Conservation (phyloP, 2,888 invertebrate genomes). For the Dinocampus coccinellae region DNA sequence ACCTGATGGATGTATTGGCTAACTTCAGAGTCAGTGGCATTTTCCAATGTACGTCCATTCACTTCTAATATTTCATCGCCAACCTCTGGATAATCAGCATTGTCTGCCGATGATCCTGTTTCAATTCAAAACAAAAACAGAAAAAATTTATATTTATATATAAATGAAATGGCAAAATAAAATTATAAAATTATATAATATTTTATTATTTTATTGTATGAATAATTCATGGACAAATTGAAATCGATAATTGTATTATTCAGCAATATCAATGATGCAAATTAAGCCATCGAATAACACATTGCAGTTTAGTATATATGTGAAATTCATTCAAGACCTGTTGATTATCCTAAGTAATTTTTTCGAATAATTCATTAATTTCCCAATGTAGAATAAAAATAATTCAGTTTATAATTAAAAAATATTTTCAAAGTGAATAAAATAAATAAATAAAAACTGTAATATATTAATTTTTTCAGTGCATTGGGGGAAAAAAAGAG, state of each 20-base stretch:
- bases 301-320: not conserved
- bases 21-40: constrained; percentile 92
- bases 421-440: too few species aligned
- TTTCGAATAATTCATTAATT: not conserved
- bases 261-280: not conserved
- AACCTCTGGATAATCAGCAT: constrained; percentile 90
- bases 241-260: too few species aligned
- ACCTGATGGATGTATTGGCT: constrained; percentile 97
- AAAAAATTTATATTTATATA: constrained; percentile 84
- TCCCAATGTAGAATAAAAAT: too few species aligned
- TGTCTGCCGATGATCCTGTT: constrained; percentile 89
- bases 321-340: not conserved
- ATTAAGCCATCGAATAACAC: not conserved
- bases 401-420: too few species aligned
- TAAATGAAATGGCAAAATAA: not conserved
- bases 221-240: too few species aligned
- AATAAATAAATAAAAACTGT: not conserved
- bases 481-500: not conserved
- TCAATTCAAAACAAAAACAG: not conserved
- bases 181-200: too few species aligned
- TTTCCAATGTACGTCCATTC: constrained; percentile 92
- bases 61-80: constrained; percentile 98
- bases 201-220: too few species aligned
- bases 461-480: not conserved
- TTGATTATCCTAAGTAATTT: not conserved